These are phyloP conservation scores for Thyatira batis DNA, from an alignment of 2,888 invertebrate species.

Conservation along the genomic window DNA sequence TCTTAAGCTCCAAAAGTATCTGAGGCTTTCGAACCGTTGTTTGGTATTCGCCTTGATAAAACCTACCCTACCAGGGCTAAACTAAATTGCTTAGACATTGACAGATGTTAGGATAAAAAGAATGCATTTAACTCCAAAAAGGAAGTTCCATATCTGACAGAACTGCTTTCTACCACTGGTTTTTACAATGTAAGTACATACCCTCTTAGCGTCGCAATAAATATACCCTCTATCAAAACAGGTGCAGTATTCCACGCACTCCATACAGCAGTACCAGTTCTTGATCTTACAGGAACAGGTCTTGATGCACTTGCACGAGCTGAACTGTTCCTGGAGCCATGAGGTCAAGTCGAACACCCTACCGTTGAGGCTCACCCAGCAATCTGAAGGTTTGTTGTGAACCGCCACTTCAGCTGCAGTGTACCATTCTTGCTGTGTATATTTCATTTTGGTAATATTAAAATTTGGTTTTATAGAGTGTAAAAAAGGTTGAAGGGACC, in stretches of 20 bases:
- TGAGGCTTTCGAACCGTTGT: too few species aligned
- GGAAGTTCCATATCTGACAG: too few species aligned
- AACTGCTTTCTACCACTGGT: too few species aligned
- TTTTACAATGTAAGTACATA: too few species aligned
- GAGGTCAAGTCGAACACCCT: conserved; percentile 85
- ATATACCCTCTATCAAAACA: conserved; percentile 63
- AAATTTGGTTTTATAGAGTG: too few species aligned
- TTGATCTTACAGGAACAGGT: conserved; percentile 58
- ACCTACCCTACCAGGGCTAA: too few species aligned
- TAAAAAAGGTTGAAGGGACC: too few species aligned
- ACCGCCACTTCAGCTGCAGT: conserved; percentile 86
- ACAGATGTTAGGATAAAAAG: too few species aligned
- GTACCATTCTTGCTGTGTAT: conserved; percentile 70
- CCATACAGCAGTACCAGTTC: conserved; percentile 61
- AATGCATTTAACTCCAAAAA: too few species aligned
- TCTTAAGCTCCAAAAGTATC: too few species aligned
- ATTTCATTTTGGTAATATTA: conserved; percentile 59
- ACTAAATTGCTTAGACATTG: too few species aligned
- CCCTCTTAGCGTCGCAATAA: conserved; percentile 68
- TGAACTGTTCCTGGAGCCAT: conserved; percentile 61
- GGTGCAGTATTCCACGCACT: conserved; percentile 61
- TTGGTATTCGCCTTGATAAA: too few species aligned
- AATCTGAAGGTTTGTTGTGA: conserved; percentile 87
- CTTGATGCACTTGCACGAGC: conserved; percentile 56
- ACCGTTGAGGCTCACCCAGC: conserved; percentile 90